phyloP scores from a whole-genome alignment of 2,888 invertebrate genomes.

The Camptogramma bilineatum region DNA sequence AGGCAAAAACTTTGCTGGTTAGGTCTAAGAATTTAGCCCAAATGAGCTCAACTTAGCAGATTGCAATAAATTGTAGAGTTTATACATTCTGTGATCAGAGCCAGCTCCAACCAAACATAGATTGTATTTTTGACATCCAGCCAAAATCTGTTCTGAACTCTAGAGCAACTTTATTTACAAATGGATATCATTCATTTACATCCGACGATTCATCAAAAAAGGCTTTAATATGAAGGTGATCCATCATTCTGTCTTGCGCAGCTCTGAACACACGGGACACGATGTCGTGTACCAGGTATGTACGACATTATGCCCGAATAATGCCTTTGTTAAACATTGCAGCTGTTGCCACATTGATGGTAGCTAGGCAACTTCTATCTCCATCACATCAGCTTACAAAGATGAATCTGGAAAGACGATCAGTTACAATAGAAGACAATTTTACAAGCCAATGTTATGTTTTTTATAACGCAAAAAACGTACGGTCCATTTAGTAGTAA shows the following conservation, averaged over 20 bases:
- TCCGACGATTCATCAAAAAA: constrained; percentile 27
- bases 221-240: constrained; percentile 20
- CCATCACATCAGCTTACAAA: neutral
- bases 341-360: constrained; percentile 17
- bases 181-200: constrained; percentile 29
- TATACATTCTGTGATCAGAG: constrained; percentile 15
- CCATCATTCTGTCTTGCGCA: constrained; percentile 27
- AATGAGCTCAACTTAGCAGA: constrained; percentile 1
- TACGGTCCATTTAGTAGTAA: too few species aligned
- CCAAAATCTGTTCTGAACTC: constrained; percentile 31
- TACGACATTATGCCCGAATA: constrained; percentile 20
- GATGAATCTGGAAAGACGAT: neutral
- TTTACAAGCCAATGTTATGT: neutral
- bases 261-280: constrained; percentile 22
- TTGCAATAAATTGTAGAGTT: constrained; percentile 14
- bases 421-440: neutral
- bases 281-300: constrained; percentile 20
- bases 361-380: constrained; percentile 10
- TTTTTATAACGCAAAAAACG: too few species aligned
- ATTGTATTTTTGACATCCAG: constrained; percentile 33
- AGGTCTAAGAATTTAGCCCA: neutral
- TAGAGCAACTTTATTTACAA: constrained; percentile 24
- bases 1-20: neutral
- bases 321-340: constrained; percentile 26
- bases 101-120: constrained; percentile 14